A percentile compares a stretch with the other conserved stretches of the same genome.
These are phyloP conservation scores for Characodon lateralis DNA, from an alignment of 2,797 vertebrate genomes.

Conservation along the genomic window DNA sequence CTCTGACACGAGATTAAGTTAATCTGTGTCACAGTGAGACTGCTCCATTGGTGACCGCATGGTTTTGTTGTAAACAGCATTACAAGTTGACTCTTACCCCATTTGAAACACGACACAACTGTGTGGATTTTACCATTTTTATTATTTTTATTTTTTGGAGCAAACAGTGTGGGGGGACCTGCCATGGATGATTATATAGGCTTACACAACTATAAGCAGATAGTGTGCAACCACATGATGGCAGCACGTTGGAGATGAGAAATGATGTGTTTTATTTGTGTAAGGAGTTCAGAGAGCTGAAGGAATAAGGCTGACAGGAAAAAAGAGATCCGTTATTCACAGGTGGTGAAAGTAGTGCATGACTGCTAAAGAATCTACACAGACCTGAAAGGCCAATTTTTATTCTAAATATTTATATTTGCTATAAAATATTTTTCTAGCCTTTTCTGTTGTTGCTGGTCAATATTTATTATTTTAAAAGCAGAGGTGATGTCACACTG, in stretches of 20 bases:
- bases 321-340: slow-evolving; percentile 4
- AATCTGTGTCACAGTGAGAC: slow-evolving; percentile 58
- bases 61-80: slow-evolving; percentile 66
- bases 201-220: slow-evolving; percentile 30
- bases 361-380: slow-evolving; percentile 3
- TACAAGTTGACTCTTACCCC: slow-evolving; percentile 41
- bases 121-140: slow-evolving; percentile 61
- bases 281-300: slow-evolving; percentile 49
- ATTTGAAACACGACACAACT: slow-evolving; percentile 47
- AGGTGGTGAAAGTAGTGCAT: slow-evolving; percentile 9
- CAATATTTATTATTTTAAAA: too few relatives aligned
- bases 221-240: slow-evolving; percentile 28
- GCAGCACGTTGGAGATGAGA: slow-evolving; percentile 38
- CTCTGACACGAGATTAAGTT: slow-evolving; percentile 74
- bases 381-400: neutral
- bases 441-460: too few relatives aligned
- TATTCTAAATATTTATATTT: neutral
- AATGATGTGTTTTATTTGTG: slow-evolving; percentile 50
- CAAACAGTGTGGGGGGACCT: slow-evolving; percentile 40
- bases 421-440: too few relatives aligned
- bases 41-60: neutral
- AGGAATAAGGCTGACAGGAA: slow-evolving; percentile 47
- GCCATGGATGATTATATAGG: slow-evolving; percentile 34
- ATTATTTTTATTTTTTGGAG: neutral
- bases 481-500: too few relatives aligned